Percentiles rank a stretch among this genome's conserved stretches.
These are phyloP conservation scores for Blastobasis adustella DNA, from an alignment of 2,888 invertebrate genomes.

Conservation along the genomic window DNA sequence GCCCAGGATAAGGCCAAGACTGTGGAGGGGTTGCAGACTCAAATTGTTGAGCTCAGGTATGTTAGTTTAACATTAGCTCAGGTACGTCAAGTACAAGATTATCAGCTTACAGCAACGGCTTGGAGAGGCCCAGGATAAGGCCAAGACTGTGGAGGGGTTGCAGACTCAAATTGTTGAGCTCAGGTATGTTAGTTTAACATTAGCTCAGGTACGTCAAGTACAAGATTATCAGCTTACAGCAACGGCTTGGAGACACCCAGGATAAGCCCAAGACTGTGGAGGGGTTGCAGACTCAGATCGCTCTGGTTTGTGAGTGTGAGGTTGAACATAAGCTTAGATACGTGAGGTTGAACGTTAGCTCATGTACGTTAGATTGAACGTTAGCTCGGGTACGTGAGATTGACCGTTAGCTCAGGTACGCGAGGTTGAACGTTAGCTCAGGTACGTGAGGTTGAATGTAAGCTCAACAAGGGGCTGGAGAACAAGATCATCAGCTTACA, in stretches of 20 bases:
- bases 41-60: conserved; percentile 81
- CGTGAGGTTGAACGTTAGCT: too few relatives aligned
- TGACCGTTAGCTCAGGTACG: too few relatives aligned
- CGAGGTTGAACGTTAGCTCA: too few relatives aligned
- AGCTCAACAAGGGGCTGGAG: conserved; percentile 95
- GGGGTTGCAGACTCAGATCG: conserved; percentile 76
- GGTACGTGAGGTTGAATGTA: too few relatives aligned
- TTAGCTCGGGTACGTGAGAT: too few relatives aligned
- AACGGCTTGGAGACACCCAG: conserved; percentile 62
- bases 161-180: conserved; percentile 80
- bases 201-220: too few relatives aligned
- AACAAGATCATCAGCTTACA: conserved; percentile 98
- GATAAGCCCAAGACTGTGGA: conserved; percentile 52
- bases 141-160: conserved; percentile 69
- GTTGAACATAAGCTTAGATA: too few relatives aligned
- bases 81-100: too few relatives aligned
- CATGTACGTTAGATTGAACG: too few relatives aligned
- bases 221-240: neutral
- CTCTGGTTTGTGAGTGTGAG: too few relatives aligned
- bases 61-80: conserved; percentile 24
- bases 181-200: too few relatives aligned
- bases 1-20: conserved; percentile 79
- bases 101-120: conserved; percentile 57
- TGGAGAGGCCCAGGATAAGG: conserved; percentile 24
- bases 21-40: conserved; percentile 77